Conservation (phyloP, 2,888 invertebrate species). For the Lagria hirta region DNA sequence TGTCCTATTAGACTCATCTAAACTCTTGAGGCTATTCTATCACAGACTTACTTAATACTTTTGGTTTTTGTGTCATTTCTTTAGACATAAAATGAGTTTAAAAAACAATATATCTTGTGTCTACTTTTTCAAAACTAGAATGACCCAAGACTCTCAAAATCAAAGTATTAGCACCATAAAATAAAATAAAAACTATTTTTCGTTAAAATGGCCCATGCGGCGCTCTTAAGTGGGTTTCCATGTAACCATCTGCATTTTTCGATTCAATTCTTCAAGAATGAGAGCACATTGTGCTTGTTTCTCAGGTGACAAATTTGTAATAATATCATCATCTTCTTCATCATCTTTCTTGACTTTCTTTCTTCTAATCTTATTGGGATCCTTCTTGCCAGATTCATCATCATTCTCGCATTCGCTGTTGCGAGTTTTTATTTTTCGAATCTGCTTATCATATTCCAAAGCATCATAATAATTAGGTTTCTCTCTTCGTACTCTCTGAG, state of each 20-base stretch:
- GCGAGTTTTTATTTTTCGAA: conserved; percentile 61
- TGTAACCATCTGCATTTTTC: conserved; percentile 72
- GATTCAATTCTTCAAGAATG: conserved; percentile 76
- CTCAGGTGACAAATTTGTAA: conserved; percentile 57
- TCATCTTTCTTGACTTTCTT: conserved; percentile 52
- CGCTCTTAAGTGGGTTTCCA: conserved; percentile 66
- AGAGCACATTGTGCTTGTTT: conserved; percentile 72
- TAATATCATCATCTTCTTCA: conserved; percentile 52
- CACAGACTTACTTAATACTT: too few species aligned
- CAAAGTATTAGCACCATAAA: neutral
- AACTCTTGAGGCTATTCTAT: too few species aligned
- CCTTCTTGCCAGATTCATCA: conserved; percentile 56
- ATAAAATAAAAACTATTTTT: conserved; percentile 3
- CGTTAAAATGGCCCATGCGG: too few species aligned
- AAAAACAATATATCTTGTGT: too few species aligned
- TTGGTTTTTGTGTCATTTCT: too few species aligned
- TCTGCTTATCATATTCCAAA: conserved; percentile 76
- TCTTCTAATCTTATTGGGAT: conserved; percentile 45
- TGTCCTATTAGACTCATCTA: too few species aligned
- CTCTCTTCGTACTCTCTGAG: conserved; percentile 72
- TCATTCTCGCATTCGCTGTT: conserved; percentile 59
- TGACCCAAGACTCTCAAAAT: too few species aligned
- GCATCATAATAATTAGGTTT: conserved; percentile 84
- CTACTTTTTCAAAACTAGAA: too few species aligned
- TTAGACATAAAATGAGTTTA: too few species aligned